phyloP scores from a whole-genome alignment of 2,797 vertebrate genomes.

The Pantherophis alleghaniensis region DNA sequence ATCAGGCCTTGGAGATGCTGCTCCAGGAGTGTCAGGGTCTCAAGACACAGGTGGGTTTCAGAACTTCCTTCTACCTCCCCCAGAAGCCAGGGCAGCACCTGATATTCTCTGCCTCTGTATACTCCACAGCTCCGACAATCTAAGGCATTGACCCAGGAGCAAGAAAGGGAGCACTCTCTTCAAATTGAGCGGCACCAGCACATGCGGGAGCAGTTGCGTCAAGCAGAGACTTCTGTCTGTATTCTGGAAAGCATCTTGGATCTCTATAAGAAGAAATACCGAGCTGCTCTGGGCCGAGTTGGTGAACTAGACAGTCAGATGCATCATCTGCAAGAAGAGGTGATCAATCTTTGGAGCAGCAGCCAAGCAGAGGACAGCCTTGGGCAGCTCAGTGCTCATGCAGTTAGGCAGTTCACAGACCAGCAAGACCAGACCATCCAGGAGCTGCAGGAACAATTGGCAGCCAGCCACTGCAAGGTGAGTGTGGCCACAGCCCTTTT shows the following conservation, averaged over 20 bases:
- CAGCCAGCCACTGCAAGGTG: constrained; percentile 60
- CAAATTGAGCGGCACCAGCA: constrained; percentile 60
- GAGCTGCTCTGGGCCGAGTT: constrained; percentile 65
- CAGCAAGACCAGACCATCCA: constrained; percentile 68
- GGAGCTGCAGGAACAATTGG: constrained; percentile 65
- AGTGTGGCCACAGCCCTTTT: neutral
- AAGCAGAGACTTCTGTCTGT: constrained; percentile 60
- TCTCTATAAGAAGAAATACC: constrained; percentile 70
- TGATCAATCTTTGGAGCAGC: constrained; percentile 63
- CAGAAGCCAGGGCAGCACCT: neutral
- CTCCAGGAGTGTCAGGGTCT: constrained; percentile 66
- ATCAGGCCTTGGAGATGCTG: constrained; percentile 59
- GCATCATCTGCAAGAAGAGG: constrained; percentile 67
- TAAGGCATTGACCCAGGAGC: constrained; percentile 62
- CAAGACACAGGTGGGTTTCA: constrained; percentile 66
- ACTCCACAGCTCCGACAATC: constrained; percentile 65
- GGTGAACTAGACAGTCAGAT: constrained; percentile 67
- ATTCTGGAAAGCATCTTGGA: constrained; percentile 68
- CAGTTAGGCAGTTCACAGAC: constrained; percentile 57
- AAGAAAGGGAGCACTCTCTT: constrained; percentile 55
- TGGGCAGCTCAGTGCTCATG: constrained; percentile 60
- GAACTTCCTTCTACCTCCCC: neutral
- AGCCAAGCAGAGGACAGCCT: constrained; percentile 49
- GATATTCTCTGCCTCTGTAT: neutral
- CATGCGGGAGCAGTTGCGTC: constrained; percentile 59